Base-by-base conservation (phyloP, 2,888 invertebrate species). In the Nephrocerus scutellatus region DNA sequence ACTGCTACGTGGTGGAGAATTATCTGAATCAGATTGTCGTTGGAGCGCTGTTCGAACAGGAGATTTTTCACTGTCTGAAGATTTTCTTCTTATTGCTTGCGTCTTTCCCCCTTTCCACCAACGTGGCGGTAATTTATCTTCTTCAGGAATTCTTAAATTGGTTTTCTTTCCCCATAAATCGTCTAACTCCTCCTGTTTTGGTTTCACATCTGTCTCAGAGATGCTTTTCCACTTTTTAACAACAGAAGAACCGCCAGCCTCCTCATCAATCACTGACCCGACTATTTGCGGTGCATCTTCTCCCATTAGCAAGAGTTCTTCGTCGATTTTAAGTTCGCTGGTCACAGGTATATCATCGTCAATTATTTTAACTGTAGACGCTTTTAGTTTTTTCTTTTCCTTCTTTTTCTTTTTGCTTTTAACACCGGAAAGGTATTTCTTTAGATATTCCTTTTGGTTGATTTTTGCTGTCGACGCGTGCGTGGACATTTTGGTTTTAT, bases 261-360 rank as follows among this genome's bases (percentile, higher is more conserved):
- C 85, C 64, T 92, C 91, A 60, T 92, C 92, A 32, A 90, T 76
- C 39, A 62, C 63, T 35, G 92, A 76, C 2, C 85, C 90, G 0
- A 85, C 92, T 46, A 95, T 82, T 63, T 85, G 84, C 0, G 95
- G 95, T 1, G 84, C 88, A 63, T 93, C 90, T 58, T 95, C 93
- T n/a, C 76, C 77, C 1, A 79, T 74, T 37, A 80, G 74, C 30
- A 80, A 74, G 3, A 85, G 73, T 36, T 84, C 80, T 21, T 77
- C 72, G 26, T 68, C 62, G 12, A 61, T 47, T 42, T 59, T 51
- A 12, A 37, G 36, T 3, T 46, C 49, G 19, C 79, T 70, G 37
- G 76, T 74, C 3, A 75, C 74, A 4, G 81, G 51, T 32, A 84
- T 64, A 61, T 91, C 88, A 68, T 91, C 90, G 59, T 91, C 91